Percentiles rank a stretch among this genome's conserved stretches.
Evolutionary conservation across 2,888 invertebrate species (phyloP).

Genomic region (Drosophila anceps): DNA sequence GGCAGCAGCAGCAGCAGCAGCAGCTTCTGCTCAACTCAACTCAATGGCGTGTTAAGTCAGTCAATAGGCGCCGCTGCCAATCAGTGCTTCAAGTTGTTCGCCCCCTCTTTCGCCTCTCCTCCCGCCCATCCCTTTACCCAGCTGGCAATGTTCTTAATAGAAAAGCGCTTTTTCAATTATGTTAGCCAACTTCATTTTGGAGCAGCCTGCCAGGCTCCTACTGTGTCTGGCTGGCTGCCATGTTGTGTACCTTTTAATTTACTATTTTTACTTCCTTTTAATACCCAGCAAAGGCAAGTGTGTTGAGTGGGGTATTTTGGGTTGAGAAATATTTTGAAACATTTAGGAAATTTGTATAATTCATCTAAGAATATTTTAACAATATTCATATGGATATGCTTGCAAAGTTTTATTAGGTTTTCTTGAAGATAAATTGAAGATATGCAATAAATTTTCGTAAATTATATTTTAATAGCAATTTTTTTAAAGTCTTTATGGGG

Average conservation of each 20-base stretch:
- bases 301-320: background rate
- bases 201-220: conserved; percentile 46
- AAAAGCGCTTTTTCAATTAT: conserved; percentile 80
- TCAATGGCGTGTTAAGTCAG: conserved; percentile 81
- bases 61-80: conserved; percentile 81
- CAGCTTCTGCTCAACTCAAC: conserved; percentile 62
- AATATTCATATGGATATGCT: background rate
- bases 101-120: conserved; percentile 3
- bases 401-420: no score
- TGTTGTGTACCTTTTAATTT: conserved; percentile 81
- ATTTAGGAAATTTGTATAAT: background rate
- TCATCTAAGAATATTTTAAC: background rate
- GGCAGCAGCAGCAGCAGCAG: conserved; percentile 13
- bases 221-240: conserved; percentile 55
- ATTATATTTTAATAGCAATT: no score
- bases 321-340: background rate
- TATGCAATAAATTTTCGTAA: no score
- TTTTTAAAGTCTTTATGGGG: no score
- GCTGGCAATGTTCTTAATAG: conserved; percentile 76
- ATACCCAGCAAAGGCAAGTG: conserved; percentile 12
- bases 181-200: conserved; percentile 78
- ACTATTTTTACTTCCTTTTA: conserved; percentile 70
- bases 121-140: conserved; percentile 12
- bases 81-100: conserved; percentile 71
- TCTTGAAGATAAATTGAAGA: no score